Base-by-base conservation (phyloP, 2,797 vertebrate species). In the Microchirus variegatus region DNA sequence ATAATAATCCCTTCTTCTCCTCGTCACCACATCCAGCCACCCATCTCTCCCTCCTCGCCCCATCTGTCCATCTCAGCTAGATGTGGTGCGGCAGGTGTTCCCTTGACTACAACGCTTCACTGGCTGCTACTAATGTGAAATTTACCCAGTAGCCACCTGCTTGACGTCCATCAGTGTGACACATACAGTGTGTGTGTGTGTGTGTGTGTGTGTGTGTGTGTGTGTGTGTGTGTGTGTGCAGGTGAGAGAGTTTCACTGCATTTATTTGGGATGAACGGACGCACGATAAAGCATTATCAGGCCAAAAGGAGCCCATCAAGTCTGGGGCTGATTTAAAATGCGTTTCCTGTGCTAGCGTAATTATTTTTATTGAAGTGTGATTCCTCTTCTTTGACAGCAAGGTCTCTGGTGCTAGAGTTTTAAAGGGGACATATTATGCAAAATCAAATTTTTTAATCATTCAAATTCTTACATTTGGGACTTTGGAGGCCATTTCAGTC, bases 1-100 rank as follows among this genome's bases (percentile, higher is more conserved):
- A 54, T 63, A 67, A 65, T 50, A 63, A 58, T 56, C 53, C 50
- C 13, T 53, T 59, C 36, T 15, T 61, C 56, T 70, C 53, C 59
- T 59, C 48, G 49, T 54, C 18, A 3, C 44, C 55, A 63, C 69
- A 75, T 60, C 78, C 12, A n/a, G 61, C 50, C 53, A 65, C 60
- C 59, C 41, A 63, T 71, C 53, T 56, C 54, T 67, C 64, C 61
- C 58, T 53, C 63, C 62, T 54, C 53, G 57, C 72, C 81, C 73
- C 63, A 79, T 82, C 84, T 72, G 87, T 89, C 87, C 77, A 88
- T 89, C 87, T 87, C 54, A 70, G 70, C 76, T 83, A 90, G 91
- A 95, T 88, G 86, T 87, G 86, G 85, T 80, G 53, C 85, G 93
- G 92, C 93, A 93, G 83, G 85, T 87, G 77, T 75, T 90, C 89